A percentile compares a stretch with the other conserved stretches of the same genome.
Conservation (phyloP, 2,888 invertebrate species). For the Pollenia labialis region DNA sequence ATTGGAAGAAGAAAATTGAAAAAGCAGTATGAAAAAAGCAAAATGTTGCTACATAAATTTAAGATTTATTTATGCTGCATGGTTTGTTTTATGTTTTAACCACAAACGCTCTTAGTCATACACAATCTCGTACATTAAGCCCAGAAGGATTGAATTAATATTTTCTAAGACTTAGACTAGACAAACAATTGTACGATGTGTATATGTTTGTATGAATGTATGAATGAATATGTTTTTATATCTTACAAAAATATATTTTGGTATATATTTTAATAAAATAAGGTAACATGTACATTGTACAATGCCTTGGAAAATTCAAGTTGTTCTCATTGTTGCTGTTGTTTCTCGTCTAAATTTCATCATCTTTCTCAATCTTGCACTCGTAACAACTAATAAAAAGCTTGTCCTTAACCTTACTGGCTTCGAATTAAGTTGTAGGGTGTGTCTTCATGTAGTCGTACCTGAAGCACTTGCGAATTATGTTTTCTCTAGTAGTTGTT, state of each 20-base stretch:
- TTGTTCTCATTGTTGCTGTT: too few species aligned
- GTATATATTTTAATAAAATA: too few species aligned
- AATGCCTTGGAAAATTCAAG: too few species aligned
- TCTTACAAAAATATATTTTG: too few species aligned
- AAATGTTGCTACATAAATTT: slow-evolving; percentile 55
- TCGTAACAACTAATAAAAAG: too few species aligned
- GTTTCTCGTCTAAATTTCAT: too few species aligned
- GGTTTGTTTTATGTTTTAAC: slow-evolving; percentile 49
- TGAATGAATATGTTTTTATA: too few species aligned
- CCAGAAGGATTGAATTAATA: slow-evolving; percentile 23
- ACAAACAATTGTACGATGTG: too few species aligned
- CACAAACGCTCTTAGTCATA: background rate
- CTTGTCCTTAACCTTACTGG: too few species aligned
- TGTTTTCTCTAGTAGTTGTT: slow-evolving; percentile 54
- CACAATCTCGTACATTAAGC: background rate
- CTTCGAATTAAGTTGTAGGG: too few species aligned
- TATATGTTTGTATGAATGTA: background rate
- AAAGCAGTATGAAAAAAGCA: background rate
- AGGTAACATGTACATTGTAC: too few species aligned
- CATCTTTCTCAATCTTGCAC: too few species aligned
- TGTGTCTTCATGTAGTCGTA: background rate
- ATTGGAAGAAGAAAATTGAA: slow-evolving; percentile 11
- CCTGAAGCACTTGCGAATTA: slow-evolving; percentile 47
- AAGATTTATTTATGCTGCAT: slow-evolving; percentile 72
- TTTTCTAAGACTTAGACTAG: slow-evolving; percentile 31